A percentile compares a stretch with the other conserved stretches of the same genome.
These are phyloP conservation scores for Cirrhinus mrigala DNA, from an alignment of 2,797 vertebrate genomes.

Conservation along the genomic window DNA sequence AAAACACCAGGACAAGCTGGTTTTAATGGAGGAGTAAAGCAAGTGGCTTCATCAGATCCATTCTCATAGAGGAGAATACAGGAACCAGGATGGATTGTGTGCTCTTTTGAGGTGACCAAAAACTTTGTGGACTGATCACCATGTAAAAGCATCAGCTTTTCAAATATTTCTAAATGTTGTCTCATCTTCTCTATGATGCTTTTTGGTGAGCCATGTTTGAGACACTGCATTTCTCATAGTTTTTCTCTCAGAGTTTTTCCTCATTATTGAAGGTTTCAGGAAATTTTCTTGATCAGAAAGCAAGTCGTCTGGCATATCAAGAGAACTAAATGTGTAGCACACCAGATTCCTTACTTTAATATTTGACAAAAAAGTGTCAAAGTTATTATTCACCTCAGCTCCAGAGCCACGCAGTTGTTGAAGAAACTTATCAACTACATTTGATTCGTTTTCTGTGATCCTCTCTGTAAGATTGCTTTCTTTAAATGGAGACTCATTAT, in stretches of 20 bases:
- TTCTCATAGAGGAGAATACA: no score
- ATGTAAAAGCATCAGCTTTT: neutral
- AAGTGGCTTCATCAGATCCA: no score
- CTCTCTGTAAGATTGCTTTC: neutral
- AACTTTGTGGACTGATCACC: neutral
- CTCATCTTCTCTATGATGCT: neutral
- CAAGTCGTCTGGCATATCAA: neutral
- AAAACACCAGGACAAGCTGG: no score
- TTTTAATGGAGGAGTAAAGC: no score
- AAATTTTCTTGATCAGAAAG: conserved; percentile 9
- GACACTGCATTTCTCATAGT: no score
- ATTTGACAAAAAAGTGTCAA: neutral
- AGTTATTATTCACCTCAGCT: neutral
- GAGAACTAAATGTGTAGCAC: neutral
- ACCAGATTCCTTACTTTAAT: neutral
- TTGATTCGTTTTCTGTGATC: neutral
- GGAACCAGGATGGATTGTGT: no score
- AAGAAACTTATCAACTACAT: neutral
- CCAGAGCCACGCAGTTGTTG: neutral
- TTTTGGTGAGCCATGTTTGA: neutral
- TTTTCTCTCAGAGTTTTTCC: neutral
- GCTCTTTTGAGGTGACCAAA: no score
- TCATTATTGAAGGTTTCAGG: neutral
- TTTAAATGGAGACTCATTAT: neutral
- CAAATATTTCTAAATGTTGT: neutral